Base-by-base conservation (phyloP, 2,888 invertebrate species). In the Marasmarcha lunaedactyla region DNA sequence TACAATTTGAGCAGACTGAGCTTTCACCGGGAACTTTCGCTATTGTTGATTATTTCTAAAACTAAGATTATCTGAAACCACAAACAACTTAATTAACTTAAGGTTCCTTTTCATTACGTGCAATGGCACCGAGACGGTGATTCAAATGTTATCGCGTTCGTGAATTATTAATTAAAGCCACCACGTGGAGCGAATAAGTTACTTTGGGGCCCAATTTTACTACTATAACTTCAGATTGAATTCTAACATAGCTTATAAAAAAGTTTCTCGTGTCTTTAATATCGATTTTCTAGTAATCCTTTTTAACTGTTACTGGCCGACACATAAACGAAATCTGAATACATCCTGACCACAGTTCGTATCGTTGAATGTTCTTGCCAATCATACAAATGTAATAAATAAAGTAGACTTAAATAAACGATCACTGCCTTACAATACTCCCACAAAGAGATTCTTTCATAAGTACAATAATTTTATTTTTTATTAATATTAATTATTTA, bases 351-450 rank as follows among this genome's bases (percentile, higher is more conserved):
- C 4, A 20, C 20, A 20, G 20, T 20, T 20, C 7, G 7, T 20
- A 20, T 20, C 20, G 7, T 20, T 20, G n/a, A 20, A 5, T 20
- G 3, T 54, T 69, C 68, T 68, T 69, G 68, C 68, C 68, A 59
- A 55, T 59, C 53, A 54, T 42, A 36, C 30, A 30, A 30, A 30
- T 30, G 10, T n/a, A n/a, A 10, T 30, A 30, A 30, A 7, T 9
- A 9, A 30, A 30, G 9, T 30, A 30, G 11, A n/a, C 10, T 30
- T 30, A 30, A 20, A 20, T 30, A 11, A 10, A 30, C 30, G 53
- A 63, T 58, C 51, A 72, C 71, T 72, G 72, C 72, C 72, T 60
- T 57, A 34, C 14, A 34, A 34, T 34, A 14, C 34, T 34, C 34
- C 34, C 30, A 30, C 4, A 30, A 30, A 30, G 30, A 30, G 30